Conservation (phyloP, 2,113 vertebrate genomes). For the Hypanus sabinus region DNA sequence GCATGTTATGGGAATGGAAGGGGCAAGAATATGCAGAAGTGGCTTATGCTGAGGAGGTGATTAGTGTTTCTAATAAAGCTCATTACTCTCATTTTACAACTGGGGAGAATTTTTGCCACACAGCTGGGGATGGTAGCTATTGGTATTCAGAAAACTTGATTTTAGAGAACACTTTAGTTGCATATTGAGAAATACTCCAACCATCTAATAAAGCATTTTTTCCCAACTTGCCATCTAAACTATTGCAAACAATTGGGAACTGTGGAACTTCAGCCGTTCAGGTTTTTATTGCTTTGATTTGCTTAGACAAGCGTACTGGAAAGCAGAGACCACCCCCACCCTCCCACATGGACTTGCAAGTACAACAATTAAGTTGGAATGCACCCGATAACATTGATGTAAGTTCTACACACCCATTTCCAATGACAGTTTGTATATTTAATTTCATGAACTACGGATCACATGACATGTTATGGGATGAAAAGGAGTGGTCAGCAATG, state of each 20-base stretch:
- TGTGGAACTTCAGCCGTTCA: not conserved
- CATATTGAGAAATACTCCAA: too few relatives aligned
- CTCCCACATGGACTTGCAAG: not conserved
- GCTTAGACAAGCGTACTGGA: not conserved
- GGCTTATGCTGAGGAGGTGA: too few relatives aligned
- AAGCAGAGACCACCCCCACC: not conserved
- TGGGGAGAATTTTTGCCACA: not conserved
- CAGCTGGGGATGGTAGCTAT: not conserved
- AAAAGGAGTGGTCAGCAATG: too few relatives aligned
- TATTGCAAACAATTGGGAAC: not conserved
- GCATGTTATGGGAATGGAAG: not conserved
- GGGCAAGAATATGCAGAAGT: not conserved
- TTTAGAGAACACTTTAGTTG: not conserved
- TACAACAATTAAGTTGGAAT: not conserved
- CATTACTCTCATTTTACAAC: not conserved
- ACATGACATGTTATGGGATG: not conserved
- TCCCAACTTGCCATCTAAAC: not conserved
- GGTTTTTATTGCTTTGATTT: not conserved
- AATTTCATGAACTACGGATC: not conserved
- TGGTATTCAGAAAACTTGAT: not conserved
- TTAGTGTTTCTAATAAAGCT: too few relatives aligned
- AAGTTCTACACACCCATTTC: not conserved
- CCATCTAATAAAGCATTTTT: not conserved
- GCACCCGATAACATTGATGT: not conserved
- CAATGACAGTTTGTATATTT: not conserved